These are phyloP conservation scores for Nymphalis urticae DNA, from an alignment of 2,888 invertebrate species.

Conservation along the genomic window DNA sequence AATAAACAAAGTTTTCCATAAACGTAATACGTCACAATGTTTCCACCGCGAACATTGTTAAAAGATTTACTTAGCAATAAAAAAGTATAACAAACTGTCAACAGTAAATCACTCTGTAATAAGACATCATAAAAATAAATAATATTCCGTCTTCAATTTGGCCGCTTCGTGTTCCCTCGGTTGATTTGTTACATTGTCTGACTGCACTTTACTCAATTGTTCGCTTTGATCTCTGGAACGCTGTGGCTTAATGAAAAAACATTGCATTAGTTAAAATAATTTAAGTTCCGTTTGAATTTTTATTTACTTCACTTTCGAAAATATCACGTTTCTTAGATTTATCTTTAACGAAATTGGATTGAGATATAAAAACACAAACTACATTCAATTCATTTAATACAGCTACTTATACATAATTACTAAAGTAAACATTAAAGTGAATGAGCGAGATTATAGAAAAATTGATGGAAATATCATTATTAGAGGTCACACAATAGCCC, in stretches of 20 bases:
- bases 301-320: not conserved
- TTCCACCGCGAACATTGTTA: constrained; percentile 28
- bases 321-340: not conserved
- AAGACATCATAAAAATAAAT: constrained; percentile 67
- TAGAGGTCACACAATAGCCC: constrained; percentile 64
- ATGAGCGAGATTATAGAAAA: constrained; percentile 50
- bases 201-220: constrained; percentile 55
- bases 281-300: not conserved
- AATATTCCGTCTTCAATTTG: constrained; percentile 65
- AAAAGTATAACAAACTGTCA: constrained; percentile 55
- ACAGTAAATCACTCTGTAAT: constrained; percentile 70
- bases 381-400: not conserved
- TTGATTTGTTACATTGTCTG: constrained; percentile 57
- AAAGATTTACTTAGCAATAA: constrained; percentile 45
- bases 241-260: constrained; percentile 26
- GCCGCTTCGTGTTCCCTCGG: constrained; percentile 51
- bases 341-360: too few relatives aligned
- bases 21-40: constrained; percentile 13
- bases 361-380: not conserved
- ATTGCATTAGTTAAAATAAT: constrained; percentile 26
- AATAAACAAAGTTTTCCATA: not conserved
- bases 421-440: constrained; percentile 42
- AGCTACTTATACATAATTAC: not conserved
- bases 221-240: constrained; percentile 55
- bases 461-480: constrained; percentile 65